Conservation (phyloP, 2,113 vertebrate genomes). For the Urocynchramus pylzowi region DNA sequence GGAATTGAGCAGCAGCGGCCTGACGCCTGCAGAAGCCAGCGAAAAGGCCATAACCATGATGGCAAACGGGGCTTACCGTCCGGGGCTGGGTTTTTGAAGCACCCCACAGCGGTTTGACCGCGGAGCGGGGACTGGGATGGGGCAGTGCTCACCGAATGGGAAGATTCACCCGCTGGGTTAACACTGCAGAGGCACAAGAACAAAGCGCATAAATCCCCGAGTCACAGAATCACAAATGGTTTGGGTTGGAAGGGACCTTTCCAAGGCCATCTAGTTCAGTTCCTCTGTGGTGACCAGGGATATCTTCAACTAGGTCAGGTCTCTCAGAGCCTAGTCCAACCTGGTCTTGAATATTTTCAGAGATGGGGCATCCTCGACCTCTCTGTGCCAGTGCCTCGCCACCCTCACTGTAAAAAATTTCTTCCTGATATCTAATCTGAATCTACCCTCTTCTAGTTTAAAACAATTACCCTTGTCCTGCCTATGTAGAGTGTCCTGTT, state of each 20-base stretch:
- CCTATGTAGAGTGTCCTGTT: background rate
- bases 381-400: background rate
- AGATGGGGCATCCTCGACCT: background rate
- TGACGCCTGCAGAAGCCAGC: background rate
- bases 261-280: background rate
- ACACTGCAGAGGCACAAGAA: rapidly evolving
- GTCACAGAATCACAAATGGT: background rate
- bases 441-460: background rate
- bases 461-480: background rate
- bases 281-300: background rate
- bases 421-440: background rate
- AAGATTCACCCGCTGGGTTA: background rate
- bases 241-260: background rate
- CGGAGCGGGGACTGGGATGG: background rate
- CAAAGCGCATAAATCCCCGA: background rate
- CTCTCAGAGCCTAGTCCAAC: background rate
- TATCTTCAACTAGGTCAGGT: background rate
- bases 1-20: background rate
- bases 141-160: rapidly evolving
- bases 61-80: rapidly evolving
- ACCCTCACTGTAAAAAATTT: background rate
- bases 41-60: rapidly evolving
- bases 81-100: background rate
- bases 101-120: background rate
- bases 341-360: background rate